Conservation (phyloP, 2,888 invertebrate species). For the Drosophila sordidapex region DNA sequence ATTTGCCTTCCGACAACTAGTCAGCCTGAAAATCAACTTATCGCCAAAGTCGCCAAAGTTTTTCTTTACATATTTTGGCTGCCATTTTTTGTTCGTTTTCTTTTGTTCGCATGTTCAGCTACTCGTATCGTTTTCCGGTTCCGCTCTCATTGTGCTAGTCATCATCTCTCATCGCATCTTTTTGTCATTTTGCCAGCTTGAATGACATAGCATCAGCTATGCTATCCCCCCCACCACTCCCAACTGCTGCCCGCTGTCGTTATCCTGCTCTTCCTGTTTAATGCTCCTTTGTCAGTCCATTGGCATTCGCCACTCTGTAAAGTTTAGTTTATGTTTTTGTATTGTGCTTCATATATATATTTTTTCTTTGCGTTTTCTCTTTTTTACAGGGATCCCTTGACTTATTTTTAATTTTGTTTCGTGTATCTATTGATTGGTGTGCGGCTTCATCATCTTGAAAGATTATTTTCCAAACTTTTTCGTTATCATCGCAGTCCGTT, state of each 20-base stretch:
- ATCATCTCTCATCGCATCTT: slow-evolving; percentile 52
- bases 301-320: slow-evolving; percentile 40
- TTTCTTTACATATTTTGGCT: slow-evolving; percentile 2
- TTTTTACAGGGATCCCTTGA: slow-evolving; percentile 11
- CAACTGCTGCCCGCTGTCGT: slow-evolving; percentile 1
- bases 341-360: slow-evolving; percentile 39
- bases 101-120: slow-evolving; percentile 45
- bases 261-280: slow-evolving; percentile 28
- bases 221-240: neutral
- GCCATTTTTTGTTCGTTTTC: slow-evolving; percentile 10
- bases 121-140: slow-evolving; percentile 57
- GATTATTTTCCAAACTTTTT: slow-evolving; percentile 47
- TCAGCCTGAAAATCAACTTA: slow-evolving; percentile 77
- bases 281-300: slow-evolving; percentile 45
- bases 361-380: neutral
- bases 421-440: slow-evolving; percentile 49
- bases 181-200: slow-evolving; percentile 61
- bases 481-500: slow-evolving; percentile 15
- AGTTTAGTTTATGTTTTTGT: slow-evolving; percentile 60
- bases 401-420: slow-evolving; percentile 41
- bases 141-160: slow-evolving; percentile 42
- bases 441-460: slow-evolving; percentile 63
- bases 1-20: slow-evolving; percentile 45
- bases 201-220: slow-evolving; percentile 51
- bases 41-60: slow-evolving; percentile 59